A percentile compares a stretch with the other conserved stretches of the same genome.
phyloP scores from a whole-genome alignment of 2,797 vertebrate species.

The Lateolabrax maculatus region DNA sequence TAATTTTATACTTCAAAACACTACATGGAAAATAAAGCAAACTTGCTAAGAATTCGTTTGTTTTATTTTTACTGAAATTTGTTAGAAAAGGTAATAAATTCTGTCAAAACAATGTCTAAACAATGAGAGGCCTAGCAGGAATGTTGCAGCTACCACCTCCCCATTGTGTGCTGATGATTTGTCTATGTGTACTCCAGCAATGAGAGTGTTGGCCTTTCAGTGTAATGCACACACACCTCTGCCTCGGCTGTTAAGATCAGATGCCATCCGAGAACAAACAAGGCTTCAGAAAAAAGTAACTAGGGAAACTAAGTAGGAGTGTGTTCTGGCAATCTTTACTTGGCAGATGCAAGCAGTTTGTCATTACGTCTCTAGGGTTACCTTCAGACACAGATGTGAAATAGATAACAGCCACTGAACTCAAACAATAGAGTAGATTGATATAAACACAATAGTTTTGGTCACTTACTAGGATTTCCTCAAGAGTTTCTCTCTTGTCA shows the following conservation, averaged over 20 bases:
- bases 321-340: neutral
- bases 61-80: conserved; percentile 2
- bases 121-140: neutral
- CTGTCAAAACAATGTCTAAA: neutral
- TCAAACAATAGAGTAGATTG: neutral
- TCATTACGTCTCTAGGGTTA: conserved; percentile 45
- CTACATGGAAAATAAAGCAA: conserved; percentile 8
- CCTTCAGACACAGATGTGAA: conserved; percentile 12
- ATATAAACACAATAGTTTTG: neutral
- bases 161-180: neutral
- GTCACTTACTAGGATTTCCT: neutral
- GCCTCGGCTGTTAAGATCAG: neutral
- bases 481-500: neutral
- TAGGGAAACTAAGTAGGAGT: conserved; percentile 20
- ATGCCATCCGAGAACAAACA: conserved; percentile 12
- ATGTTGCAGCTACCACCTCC: neutral
- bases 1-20: neutral
- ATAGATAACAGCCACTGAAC: neutral
- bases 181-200: neutral
- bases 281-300: conserved; percentile 34
- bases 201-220: neutral
- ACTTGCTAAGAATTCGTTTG: neutral
- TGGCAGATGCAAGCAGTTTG: neutral
- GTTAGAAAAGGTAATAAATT: neutral
- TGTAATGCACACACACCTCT: conserved; percentile 1